Evolutionary conservation across 2,113 vertebrate genomes (phyloP).

Genomic region (Chloropsis hardwickii): DNA sequence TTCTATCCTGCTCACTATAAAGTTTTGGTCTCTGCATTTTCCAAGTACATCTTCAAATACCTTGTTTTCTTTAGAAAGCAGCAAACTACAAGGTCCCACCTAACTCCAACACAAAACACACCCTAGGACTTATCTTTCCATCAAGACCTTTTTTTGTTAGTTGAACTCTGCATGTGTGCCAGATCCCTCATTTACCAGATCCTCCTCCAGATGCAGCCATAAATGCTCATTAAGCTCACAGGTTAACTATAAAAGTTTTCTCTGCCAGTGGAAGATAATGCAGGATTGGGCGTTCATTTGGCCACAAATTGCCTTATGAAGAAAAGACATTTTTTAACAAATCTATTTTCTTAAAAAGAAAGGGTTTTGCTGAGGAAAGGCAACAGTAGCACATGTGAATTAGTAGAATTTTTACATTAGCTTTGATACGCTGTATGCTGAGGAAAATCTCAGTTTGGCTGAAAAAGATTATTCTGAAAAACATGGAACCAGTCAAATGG

Average conservation of each 20-base stretch:
- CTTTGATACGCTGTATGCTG: neutral
- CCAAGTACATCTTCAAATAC: neutral
- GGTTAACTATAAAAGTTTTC: neutral
- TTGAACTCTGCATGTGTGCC: neutral
- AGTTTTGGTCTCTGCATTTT: neutral
- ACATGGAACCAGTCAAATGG: neutral
- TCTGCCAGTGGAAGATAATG: neutral
- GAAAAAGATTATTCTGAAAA: neutral
- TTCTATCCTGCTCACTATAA: neutral
- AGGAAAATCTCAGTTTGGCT: neutral
- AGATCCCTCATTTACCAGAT: neutral
- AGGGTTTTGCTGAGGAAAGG: neutral
- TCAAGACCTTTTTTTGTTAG: neutral
- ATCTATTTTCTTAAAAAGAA: neutral
- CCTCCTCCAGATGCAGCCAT: neutral
- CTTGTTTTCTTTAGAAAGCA: neutral
- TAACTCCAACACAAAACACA: neutral
- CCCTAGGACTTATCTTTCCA: neutral
- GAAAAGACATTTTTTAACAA: neutral
- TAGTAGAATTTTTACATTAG: neutral
- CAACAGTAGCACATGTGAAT: neutral
- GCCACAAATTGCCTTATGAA: neutral
- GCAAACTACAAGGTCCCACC: neutral
- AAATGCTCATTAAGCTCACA: neutral
- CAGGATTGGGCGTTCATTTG: neutral